A percentile compares a stretch with the other conserved stretches of the same genome.
phyloP scores from a whole-genome alignment of 2,113 vertebrate genomes.

The Callorhinus ursinus region DNA sequence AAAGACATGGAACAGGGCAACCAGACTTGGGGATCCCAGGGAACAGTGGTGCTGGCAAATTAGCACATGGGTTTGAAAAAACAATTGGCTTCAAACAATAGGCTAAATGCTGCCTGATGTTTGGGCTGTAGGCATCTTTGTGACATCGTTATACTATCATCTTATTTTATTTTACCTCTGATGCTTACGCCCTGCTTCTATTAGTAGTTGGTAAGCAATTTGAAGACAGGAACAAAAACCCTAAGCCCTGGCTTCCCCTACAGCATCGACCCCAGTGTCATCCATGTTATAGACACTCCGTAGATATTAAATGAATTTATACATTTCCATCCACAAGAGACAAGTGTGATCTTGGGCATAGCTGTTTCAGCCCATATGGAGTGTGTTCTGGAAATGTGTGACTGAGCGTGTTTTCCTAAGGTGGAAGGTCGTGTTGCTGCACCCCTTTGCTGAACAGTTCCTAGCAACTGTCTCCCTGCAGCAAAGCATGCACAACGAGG shows the following conservation, averaged over 20 bases:
- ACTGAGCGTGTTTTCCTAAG: background rate
- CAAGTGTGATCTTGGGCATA: background rate
- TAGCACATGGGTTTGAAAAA: background rate
- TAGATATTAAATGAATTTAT: background rate
- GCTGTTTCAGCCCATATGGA: accelerated
- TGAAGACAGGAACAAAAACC: background rate
- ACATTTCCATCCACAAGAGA: background rate
- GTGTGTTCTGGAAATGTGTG: background rate
- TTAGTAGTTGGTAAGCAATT: background rate
- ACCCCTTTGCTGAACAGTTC: background rate
- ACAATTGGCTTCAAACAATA: background rate
- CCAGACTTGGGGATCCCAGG: background rate
- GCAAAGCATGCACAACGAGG: background rate
- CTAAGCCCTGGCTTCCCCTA: background rate
- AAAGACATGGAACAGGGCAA: background rate
- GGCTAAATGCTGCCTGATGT: background rate
- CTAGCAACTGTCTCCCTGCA: background rate
- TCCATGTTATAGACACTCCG: background rate
- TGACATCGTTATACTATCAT: background rate
- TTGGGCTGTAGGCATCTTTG: background rate
- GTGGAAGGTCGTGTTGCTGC: background rate
- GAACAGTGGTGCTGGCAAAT: background rate
- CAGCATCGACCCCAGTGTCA: background rate
- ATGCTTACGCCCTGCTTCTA: background rate
- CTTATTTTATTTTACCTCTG: background rate